phyloP scores from a whole-genome alignment of 2,888 invertebrate species.

The Andricus quercusramuli region DNA sequence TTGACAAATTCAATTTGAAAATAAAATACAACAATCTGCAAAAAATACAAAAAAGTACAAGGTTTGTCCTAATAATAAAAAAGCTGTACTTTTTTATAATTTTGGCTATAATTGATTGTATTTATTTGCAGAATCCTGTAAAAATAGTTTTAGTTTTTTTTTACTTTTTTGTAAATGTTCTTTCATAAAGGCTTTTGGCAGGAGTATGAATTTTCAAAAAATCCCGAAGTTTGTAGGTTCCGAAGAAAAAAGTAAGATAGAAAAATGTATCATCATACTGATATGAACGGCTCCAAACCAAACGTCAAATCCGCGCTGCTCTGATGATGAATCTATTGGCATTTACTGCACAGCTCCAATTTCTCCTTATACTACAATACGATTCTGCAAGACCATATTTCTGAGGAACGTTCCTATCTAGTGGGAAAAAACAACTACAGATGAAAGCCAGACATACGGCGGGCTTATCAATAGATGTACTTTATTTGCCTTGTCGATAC shows the following conservation, averaged over 20 bases:
- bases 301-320: background rate
- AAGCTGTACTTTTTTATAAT: too few relatives aligned
- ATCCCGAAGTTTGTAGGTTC: too few relatives aligned
- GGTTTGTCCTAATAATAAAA: too few relatives aligned
- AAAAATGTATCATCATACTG: background rate
- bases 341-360: background rate
- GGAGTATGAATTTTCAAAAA: too few relatives aligned
- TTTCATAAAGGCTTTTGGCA: too few relatives aligned
- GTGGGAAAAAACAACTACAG: background rate
- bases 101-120: too few relatives aligned
- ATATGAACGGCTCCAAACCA: background rate
- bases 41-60: too few relatives aligned
- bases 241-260: background rate
- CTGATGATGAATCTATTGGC: background rate
- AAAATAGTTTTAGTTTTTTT: too few relatives aligned
- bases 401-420: background rate
- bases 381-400: constrained; percentile 15
- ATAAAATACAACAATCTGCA: too few relatives aligned
- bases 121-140: too few relatives aligned
- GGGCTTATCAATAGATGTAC: constrained; percentile 16
- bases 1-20: too few relatives aligned
- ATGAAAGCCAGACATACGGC: constrained; percentile 19
- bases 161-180: too few relatives aligned
- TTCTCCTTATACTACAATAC: background rate
- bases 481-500: constrained; percentile 18